Evolutionary conservation across 2,888 invertebrate genomes (phyloP).

Genomic region (Boloria euphrosyne): DNA sequence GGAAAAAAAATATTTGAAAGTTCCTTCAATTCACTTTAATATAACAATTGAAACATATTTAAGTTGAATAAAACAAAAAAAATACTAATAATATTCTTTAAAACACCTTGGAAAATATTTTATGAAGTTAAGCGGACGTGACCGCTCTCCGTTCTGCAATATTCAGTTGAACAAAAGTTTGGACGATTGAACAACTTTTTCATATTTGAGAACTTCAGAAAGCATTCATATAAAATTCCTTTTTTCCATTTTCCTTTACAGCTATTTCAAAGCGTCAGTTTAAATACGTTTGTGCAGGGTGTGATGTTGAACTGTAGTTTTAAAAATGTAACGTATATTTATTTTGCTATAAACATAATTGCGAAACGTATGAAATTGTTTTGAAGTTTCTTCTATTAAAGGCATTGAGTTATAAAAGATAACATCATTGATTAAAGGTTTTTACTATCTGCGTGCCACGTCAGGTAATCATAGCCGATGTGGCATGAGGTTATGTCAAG

Average conservation of each 20-base stretch:
- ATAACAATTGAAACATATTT: conserved; percentile 7
- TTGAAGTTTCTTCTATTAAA: no score
- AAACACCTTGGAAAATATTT: conserved; percentile 24
- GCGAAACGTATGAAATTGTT: not conserved
- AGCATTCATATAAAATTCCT: conserved; percentile 27
- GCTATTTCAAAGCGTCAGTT: conserved; percentile 21
- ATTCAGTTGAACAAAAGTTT: conserved; percentile 35
- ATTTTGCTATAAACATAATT: not conserved
- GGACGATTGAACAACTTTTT: conserved; percentile 34
- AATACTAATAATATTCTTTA: conserved; percentile 9
- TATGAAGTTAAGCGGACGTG: conserved; percentile 25
- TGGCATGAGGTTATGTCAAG: no score
- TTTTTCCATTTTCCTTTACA: conserved; percentile 23
- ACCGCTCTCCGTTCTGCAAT: conserved; percentile 28
- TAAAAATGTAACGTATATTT: conserved; percentile 2
- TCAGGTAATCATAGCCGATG: no score
- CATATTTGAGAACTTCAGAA: conserved; percentile 33
- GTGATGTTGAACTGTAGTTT: not conserved
- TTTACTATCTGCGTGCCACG: no score
- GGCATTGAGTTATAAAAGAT: no score
- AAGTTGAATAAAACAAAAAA: conserved; percentile 3
- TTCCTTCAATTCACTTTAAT: not conserved
- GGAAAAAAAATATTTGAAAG: not conserved
- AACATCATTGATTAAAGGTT: no score
- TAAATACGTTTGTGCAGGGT: conserved; percentile 12